Conservation (phyloP, 2,797 vertebrate genomes). For the Sternotherus odoratus region DNA sequence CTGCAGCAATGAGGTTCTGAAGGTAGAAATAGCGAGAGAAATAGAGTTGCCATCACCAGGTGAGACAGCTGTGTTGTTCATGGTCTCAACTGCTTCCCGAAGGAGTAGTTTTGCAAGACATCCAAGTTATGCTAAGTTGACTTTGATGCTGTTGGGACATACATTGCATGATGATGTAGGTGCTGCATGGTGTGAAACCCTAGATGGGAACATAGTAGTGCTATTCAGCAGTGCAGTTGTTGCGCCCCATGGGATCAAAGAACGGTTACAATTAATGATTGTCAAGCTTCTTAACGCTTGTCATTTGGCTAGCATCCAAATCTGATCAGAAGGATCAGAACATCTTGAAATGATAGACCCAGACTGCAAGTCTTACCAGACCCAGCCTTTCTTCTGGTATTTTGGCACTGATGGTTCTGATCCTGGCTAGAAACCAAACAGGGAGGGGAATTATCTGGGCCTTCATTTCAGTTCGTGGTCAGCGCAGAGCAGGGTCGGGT, state of each 20-base stretch:
- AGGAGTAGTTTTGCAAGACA: background rate
- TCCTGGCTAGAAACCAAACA: background rate
- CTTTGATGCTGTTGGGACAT: background rate
- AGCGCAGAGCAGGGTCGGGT: background rate
- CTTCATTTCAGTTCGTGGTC: background rate
- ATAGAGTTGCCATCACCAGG: background rate
- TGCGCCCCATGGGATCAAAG: background rate
- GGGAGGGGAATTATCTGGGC: background rate
- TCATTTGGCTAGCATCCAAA: background rate
- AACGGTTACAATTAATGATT: accelerated
- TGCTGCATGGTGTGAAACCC: background rate
- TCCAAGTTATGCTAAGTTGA: background rate
- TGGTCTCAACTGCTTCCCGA: background rate
- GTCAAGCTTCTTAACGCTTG: background rate
- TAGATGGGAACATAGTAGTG: background rate
- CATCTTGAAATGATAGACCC: background rate
- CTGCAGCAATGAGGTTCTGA: background rate
- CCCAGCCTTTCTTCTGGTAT: background rate
- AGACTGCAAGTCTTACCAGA: background rate
- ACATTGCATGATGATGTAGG: background rate
- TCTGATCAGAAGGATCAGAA: conserved; percentile 22
- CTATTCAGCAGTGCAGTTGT: background rate
- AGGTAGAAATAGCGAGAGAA: background rate
- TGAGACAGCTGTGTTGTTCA: background rate
- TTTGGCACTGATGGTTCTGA: background rate